Percentiles rank a stretch among this genome's conserved stretches.
These are phyloP conservation scores for Bufo bufo DNA, from an alignment of 2,113 vertebrate species.

Conservation along the genomic window DNA sequence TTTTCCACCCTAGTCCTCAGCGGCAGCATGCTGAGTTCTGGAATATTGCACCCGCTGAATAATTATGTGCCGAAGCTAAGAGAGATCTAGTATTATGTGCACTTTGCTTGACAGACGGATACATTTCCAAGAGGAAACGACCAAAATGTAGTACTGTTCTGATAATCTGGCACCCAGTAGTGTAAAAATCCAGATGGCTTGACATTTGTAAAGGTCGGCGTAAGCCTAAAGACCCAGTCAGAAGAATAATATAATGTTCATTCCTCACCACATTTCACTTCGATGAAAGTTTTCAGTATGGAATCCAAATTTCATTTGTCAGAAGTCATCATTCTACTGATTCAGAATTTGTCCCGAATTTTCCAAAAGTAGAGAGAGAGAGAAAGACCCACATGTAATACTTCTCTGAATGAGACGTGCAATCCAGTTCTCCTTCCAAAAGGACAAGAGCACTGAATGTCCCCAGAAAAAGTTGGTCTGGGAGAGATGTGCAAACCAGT, in stretches of 20 bases:
- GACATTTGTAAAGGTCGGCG: conserved; percentile 8
- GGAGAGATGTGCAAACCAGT: no score
- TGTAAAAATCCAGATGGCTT: neutral
- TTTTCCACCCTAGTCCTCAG: neutral
- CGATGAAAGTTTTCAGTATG: neutral
- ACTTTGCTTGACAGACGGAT: neutral
- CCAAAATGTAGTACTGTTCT: neutral
- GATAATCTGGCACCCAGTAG: neutral
- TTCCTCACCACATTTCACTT: neutral
- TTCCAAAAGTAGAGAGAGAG: no score
- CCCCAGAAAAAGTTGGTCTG: no score
- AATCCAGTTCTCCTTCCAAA: no score
- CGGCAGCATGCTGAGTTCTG: neutral
- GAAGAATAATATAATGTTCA: neutral
- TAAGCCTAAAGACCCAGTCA: neutral
- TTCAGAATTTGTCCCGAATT: no score
- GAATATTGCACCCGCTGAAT: neutral
- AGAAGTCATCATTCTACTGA: no score
- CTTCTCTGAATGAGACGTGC: no score
- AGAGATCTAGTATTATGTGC: neutral
- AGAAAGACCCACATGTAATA: no score
- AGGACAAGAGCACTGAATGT: no score
- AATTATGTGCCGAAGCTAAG: neutral
- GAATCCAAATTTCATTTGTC: no score
- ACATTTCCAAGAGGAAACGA: neutral